Base-by-base conservation (phyloP, 1,140 invertebrate genomes). In the Bombus impatiens region DNA sequence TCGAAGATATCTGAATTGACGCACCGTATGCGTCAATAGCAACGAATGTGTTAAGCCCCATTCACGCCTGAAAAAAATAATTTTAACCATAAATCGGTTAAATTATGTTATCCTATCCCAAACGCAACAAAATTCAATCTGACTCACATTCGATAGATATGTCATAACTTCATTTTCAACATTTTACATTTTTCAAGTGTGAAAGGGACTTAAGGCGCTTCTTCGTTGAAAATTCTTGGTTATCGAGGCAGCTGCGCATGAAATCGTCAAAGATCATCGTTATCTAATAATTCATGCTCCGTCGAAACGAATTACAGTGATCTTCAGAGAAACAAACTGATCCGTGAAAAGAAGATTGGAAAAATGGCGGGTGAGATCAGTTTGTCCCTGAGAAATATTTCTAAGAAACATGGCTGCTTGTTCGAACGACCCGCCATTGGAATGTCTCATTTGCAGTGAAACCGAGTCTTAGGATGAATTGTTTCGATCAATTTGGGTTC, bases 191-290 rank as follows among this genome's bases (percentile, higher is more conserved):
- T 68, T 22, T 22, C 44, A 70, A 78, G 75, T 2, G 44, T 57
- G 32, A n/a, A 70, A 22, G 62, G n/a, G 44, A 47, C 62, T 44
- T 10, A 40, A 82, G 42, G 12, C 65, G 42, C 22, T 71, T 37
- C 13, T 35, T 44, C 15, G 13, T 53, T 18, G 32, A 67, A 42
- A 37, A 62, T 72, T n/a, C 1, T 42, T 42, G 1, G 32, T 75
- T 67, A 47, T 35, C 42, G 35, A 65, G n/a, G 8, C 42, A 47
- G 35, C 42, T 76, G 81, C 59, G 72, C 81, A 68, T 83, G 18
- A 67, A 67, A 67, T 75, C 72, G 81, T 75, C 71, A 44, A 65
- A 42, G 57, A 65, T 42, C 35, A 74, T 74, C 67, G 18, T 62
- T 74, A 47, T 44, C 70, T 44, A 53, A 44, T 12, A 10, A n/a